A percentile compares a stretch with the other conserved stretches of the same genome.
phyloP scores from a whole-genome alignment of 2,797 vertebrate genomes.

The Chelon auratus region DNA sequence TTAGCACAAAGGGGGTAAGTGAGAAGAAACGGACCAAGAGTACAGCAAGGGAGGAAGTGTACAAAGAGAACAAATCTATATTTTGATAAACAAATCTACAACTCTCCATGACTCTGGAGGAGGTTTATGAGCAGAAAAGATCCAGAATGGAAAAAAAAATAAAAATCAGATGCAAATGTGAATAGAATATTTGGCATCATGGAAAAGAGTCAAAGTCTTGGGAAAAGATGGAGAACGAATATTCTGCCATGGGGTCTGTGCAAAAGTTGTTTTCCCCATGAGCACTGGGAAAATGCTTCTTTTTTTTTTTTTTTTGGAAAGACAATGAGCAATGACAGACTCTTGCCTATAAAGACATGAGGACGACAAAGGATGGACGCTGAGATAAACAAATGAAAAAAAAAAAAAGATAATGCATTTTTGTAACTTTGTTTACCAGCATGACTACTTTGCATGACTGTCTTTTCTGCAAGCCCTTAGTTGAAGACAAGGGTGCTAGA shows the following conservation, averaged over 20 bases:
- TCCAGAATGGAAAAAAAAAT: constrained; percentile 32
- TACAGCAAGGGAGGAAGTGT: constrained; percentile 69
- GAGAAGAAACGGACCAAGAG: constrained; percentile 65
- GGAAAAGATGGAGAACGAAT: constrained; percentile 40
- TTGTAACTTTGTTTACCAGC: constrained; percentile 91
- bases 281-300: constrained; percentile 16
- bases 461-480: constrained; percentile 89
- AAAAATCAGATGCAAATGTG: constrained; percentile 63
- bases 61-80: constrained; percentile 85
- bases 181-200: constrained; percentile 61
- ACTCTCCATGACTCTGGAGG: constrained; percentile 71
- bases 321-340: constrained; percentile 67
- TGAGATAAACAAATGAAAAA: constrained; percentile 73
- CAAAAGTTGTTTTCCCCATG: constrained; percentile 31
- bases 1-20: constrained; percentile 37
- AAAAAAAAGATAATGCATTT: constrained; percentile 85
- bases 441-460: constrained; percentile 90
- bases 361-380: constrained; percentile 68
- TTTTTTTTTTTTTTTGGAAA: constrained; percentile 38
- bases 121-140: constrained; percentile 55
- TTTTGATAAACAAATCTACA: constrained; percentile 82
- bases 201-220: constrained; percentile 52
- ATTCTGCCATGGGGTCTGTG: constrained; percentile 35
- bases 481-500: constrained; percentile 86
- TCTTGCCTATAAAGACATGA: constrained; percentile 53